Conservation (phyloP, 92 coral and sea anemone species). For the Heteractis magnifica region DNA sequence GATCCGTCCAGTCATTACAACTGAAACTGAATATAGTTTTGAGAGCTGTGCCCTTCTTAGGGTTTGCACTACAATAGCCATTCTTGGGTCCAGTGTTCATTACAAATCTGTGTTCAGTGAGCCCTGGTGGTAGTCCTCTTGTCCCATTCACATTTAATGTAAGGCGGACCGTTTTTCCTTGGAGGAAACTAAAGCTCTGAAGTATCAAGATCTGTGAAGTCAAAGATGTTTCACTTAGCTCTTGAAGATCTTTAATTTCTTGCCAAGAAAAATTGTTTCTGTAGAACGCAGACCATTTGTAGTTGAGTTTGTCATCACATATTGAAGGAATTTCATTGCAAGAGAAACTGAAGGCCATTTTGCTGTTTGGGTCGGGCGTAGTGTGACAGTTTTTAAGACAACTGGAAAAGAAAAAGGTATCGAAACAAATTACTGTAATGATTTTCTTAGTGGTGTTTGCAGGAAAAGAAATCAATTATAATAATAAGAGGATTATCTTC, state of each 20-base stretch:
- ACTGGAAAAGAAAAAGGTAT: conserved; percentile 22
- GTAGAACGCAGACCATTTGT: conserved; percentile 40
- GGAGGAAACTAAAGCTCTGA: not conserved
- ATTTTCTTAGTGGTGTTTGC: no score
- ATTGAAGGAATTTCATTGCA: conserved; percentile 27
- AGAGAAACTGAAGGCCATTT: conserved; percentile 42
- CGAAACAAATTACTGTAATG: not conserved
- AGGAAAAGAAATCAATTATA: no score
- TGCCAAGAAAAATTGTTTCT: conserved; percentile 27
- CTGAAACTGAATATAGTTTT: conserved; percentile 49
- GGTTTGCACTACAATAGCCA: conserved; percentile 46
- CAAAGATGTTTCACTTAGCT: conserved; percentile 31
- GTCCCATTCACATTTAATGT: not conserved
- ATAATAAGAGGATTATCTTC: no score
- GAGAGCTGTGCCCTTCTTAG: conserved; percentile 54
- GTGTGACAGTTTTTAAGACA: conserved; percentile 61
- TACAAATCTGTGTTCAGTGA: conserved; percentile 45
- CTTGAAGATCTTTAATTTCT: conserved; percentile 20
- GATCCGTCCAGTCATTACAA: conserved; percentile 63
- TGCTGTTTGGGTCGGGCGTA: conserved; percentile 49
- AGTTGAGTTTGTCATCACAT: not conserved
- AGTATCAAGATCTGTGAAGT: conserved; percentile 6
- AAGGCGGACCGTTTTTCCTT: not conserved
- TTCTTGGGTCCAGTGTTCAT: conserved; percentile 56
- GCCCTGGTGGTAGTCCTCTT: conserved; percentile 39